These are phyloP conservation scores for Actenoides hombroni DNA, from an alignment of 2,113 vertebrate species.

Conservation along the genomic window DNA sequence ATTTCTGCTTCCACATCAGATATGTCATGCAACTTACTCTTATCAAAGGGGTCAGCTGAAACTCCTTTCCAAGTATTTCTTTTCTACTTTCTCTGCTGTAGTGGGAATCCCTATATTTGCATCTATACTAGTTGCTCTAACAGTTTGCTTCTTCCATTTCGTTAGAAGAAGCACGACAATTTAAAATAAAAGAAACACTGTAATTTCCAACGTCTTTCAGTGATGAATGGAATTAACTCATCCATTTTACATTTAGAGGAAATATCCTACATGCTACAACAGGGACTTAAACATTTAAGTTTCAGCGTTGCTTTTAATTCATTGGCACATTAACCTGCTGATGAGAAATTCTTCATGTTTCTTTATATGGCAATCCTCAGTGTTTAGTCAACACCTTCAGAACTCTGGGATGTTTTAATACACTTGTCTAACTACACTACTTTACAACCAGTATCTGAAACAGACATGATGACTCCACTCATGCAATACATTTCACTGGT, in stretches of 20 bases:
- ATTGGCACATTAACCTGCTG: not conserved
- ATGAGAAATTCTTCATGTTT: not conserved
- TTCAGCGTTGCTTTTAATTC: not conserved
- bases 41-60: slow-evolving; percentile 43
- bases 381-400: slow-evolving; percentile 12
- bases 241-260: not conserved
- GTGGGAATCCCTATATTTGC: not conserved
- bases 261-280: not conserved
- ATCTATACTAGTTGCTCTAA: not conserved
- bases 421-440: not conserved
- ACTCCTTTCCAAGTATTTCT: slow-evolving; percentile 6
- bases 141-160: not conserved
- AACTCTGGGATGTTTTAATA: not conserved
- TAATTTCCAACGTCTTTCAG: not conserved
- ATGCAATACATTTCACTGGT: not conserved
- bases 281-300: not conserved
- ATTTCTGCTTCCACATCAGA: slow-evolving; percentile 50
- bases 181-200: slow-evolving; percentile 9
- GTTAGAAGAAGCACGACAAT: not conserved
- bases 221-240: not conserved
- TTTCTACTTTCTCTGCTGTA: slow-evolving; percentile 1
- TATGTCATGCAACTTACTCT: slow-evolving; percentile 8
- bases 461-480: not conserved
- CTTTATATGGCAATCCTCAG: not conserved
- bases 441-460: not conserved